Base-by-base conservation (phyloP, 2,113 vertebrate species). In the Vimba vimba region DNA sequence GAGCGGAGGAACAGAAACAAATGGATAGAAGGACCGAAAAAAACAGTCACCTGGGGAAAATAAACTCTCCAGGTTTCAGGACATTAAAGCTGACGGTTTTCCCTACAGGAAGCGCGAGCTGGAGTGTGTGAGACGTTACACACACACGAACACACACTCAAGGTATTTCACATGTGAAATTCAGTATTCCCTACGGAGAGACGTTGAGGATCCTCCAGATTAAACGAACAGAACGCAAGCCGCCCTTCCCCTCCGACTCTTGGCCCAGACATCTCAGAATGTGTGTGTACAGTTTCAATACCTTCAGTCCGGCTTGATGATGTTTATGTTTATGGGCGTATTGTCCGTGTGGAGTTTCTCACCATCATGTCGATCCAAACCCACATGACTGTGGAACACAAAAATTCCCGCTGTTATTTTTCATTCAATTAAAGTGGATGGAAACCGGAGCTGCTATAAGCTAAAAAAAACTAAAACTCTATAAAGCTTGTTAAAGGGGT, bases 1-100 rank as follows among this genome's bases (percentile, higher is more conserved):
- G 79, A 76, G 21, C 74, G 55, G 36, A 52, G 25, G 71, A 45
- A 55, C 86, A 88, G 89, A 84, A 50, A 75, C 85, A 87, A 84
- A 86, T 59, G 87, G 75, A 6, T 2, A 36, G 59, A 23, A 75
- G 47, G 52, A 87, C 39, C 23, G 71, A 75, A 27, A 75, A 66
- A 84, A 64, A 78, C 82, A 86, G 77, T 71, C 43, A 30, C 82
- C 87, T 1, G 23, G 57, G 87, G 89, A 89, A 87, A 86, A 85
- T 74, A 91, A 91, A 80, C 15, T 64, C 59, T 80, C 39, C 39
- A 27, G 78, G 36, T 64, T 64, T 64, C 78, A 64, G 59, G 78
- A 81, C 59, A 66, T 81, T 81, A 81, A 79, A 81, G 79, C 15
- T 64, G 59, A 47, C n/a, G 39, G 45, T 47, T 64, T n/a, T 27